Evolutionary conservation across 2,888 invertebrate genomes (phyloP), one percentile per base, ranked within the genome.

Genomic region (Podotricha telesiphe): DNA sequence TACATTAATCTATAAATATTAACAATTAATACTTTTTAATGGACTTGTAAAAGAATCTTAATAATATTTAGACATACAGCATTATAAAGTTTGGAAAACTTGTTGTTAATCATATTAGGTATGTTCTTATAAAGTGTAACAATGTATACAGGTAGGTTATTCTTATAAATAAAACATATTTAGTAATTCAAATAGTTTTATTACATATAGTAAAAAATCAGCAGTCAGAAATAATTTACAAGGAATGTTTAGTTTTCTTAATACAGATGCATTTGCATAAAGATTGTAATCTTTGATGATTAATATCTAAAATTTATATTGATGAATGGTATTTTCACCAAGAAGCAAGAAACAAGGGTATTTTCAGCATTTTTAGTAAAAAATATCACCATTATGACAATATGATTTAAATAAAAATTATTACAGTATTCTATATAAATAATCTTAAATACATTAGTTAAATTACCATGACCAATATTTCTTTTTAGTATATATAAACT

Each of bases 171-270:
- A 59, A 66, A 51, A 59, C 50, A 17, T 42, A 50, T 50, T 51
- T 64, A 53, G 40, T 22, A 65, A 28, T 48, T 42, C 48, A 13
- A 37, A 65, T 66, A 59, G 42, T 59, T 66, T 48, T 59, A 65
- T 58, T 65, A 48, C 22, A 65, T 65, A 40, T 40, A 28, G 40
- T 50, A 66, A 70, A 53, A 58, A 55, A 61, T 59, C 40, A 11
- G 28, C 63, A 61, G 66, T 62, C 66, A 48, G 19, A 67, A 65
- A 45, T 65, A 58, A 65, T 65, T 58, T 65, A 19, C 22, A 28
- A 55, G 72, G 72, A 73, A 73, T 73, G 71, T 71, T 58, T 19
- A 62, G 42, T 40, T 34, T 50, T 40, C 58, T 28, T 37, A 47
- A 19, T 55, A 62, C 22, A 67, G n/a, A 5, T 53, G 8, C 15